Base-by-base conservation (phyloP, 2,113 vertebrate genomes). In the Mystacornis crossleyi region DNA sequence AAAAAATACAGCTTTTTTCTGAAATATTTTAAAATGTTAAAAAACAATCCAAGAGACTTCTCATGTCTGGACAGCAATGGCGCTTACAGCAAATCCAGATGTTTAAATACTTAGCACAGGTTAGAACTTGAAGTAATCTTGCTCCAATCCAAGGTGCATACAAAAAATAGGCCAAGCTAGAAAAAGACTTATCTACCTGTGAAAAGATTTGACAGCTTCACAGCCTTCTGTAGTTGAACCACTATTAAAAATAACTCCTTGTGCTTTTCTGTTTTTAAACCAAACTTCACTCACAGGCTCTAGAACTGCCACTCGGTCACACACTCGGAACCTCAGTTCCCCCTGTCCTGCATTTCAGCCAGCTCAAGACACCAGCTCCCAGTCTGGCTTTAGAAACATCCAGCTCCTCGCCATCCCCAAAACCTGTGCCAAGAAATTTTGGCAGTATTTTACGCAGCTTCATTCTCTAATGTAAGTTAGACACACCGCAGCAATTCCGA, bases 91-190 rank as follows among this genome's bases (percentile, higher is more conserved):
- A 3, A 42, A 24, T 23, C 74, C 92, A 96, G 92, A 81, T 93
- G 92, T 89, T 93, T 48, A 83, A 95, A 73, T 8, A 67, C n/a
- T 93, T 25, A 67, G 72, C 80, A 61, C 90, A 93, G 92, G 90
- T 95, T 95, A 81, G 75, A 90, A 95, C 80, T n/a, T 71, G 51
- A 82, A 83, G 47, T 11, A 86, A 90, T 33, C 85, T n/a, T 20
- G 69, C 86, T 86, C 86, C 67, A 78, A 67, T 54, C 81, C 93
- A 92, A 60, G 12, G 34, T 18, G 61, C 18, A 45, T 29, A 60
- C 36, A 71, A 90, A 93, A 91, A 70, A 77, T 24, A 88, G 34
- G 40, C 31, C 88, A 81, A 89, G 88, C 89, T 0, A 89, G 87
- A 73, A 95, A 89, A 67, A 51, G 10, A 71, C 14, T 71, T 33